These are phyloP conservation scores for Urocyon cinereoargenteus DNA, from an alignment of 2,797 vertebrate genomes.

Conservation along the genomic window DNA sequence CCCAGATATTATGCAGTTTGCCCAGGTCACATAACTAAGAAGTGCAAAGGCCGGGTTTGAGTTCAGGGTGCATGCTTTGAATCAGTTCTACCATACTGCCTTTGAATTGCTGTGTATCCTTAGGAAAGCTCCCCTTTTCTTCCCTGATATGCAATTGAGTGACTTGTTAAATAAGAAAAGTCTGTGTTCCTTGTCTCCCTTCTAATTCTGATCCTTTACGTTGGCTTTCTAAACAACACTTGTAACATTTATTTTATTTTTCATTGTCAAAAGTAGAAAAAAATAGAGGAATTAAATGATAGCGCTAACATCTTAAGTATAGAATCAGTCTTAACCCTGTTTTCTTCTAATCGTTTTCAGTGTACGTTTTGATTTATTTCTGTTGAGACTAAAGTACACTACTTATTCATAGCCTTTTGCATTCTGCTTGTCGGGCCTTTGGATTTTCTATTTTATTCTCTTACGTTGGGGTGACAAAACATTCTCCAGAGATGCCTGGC, in stretches of 20 bases:
- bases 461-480: neutral
- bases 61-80: neutral
- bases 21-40: neutral
- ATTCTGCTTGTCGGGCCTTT: neutral
- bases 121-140: neutral
- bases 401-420: neutral
- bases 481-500: neutral
- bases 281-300: neutral
- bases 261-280: neutral
- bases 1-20: neutral
- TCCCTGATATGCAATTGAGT: neutral
- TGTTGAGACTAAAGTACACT: neutral
- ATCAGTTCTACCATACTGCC: rapidly evolving
- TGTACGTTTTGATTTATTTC: neutral
- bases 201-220: slow-evolving; percentile 25
- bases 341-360: neutral
- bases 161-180: neutral
- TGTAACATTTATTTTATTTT: slow-evolving; percentile 3
- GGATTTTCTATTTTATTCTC: neutral
- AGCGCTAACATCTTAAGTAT: neutral
- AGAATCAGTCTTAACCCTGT: neutral
- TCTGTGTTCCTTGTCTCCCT: neutral
- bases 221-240: neutral
- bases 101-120: neutral
- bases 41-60: neutral